These are phyloP conservation scores for cattle (Bos taurus) DNA, from an alignment of 2,113 vertebrate genomes.

Conservation along the genomic window DNA sequence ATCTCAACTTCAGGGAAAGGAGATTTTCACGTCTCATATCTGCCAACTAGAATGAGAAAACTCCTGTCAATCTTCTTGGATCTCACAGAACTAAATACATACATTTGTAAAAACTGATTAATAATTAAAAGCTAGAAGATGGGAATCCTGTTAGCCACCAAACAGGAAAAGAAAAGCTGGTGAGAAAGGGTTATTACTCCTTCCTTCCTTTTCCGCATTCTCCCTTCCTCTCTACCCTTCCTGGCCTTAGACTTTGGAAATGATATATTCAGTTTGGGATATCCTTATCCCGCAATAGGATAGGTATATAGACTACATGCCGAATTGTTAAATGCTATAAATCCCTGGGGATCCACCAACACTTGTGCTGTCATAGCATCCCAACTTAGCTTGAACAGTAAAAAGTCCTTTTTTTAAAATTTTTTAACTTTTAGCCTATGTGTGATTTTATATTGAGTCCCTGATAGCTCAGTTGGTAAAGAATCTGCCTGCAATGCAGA, in stretches of 20 bases:
- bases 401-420: background rate
- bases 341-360: background rate
- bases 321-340: background rate
- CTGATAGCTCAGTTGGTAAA: background rate
- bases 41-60: background rate
- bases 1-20: background rate
- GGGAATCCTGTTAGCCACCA: background rate
- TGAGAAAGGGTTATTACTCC: background rate
- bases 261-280: background rate
- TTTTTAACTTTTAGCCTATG: background rate
- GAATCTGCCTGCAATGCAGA: background rate
- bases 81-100: background rate
- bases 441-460: background rate
- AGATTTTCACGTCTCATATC: background rate
- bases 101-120: slow-evolving; percentile 2
- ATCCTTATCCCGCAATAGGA: background rate
- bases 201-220: background rate
- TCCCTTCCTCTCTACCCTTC: background rate
- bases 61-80: background rate
- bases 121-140: background rate
- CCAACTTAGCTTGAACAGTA: background rate
- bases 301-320: background rate
- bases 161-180: background rate
- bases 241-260: background rate
- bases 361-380: background rate